Evolutionary conservation across 2,113 vertebrate genomes (phyloP).

Genomic region (Gadus chalcogrammus): DNA sequence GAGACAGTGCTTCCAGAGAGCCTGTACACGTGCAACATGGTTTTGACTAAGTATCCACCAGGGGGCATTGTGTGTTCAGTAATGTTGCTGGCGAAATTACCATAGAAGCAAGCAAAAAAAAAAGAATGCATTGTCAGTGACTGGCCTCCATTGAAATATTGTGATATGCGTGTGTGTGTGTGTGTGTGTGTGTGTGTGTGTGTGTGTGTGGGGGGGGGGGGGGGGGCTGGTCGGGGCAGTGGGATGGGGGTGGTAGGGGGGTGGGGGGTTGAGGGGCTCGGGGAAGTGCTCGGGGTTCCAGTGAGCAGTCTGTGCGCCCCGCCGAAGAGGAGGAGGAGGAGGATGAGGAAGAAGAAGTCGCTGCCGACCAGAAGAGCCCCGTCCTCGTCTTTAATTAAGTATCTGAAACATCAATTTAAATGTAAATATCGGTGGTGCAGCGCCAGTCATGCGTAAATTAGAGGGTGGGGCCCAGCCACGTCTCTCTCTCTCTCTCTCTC

Average conservation of each 20-base stretch:
- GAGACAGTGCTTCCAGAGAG: too few species aligned
- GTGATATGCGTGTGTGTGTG: slow-evolving; percentile 34
- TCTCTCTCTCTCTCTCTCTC: slow-evolving; percentile 55
- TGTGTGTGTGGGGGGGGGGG: too few species aligned
- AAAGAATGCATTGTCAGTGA: slow-evolving; percentile 69
- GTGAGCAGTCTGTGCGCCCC: slow-evolving; percentile 75
- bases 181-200: too few species aligned
- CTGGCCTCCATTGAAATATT: slow-evolving; percentile 71
- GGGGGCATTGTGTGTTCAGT: slow-evolving; percentile 81
- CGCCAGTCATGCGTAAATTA: slow-evolving; percentile 81
- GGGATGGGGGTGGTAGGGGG: too few species aligned
- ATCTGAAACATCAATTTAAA: slow-evolving; percentile 87
- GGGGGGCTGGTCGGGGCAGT: too few species aligned
- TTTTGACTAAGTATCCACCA: slow-evolving; percentile 65
- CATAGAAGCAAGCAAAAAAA: slow-evolving; percentile 46
- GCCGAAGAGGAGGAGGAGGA: slow-evolving; percentile 70
- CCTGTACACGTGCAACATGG: too few species aligned
- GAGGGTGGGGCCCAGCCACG: slow-evolving; percentile 74
- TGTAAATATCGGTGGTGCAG: slow-evolving; percentile 81
- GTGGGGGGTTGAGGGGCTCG: slow-evolving; percentile 45
- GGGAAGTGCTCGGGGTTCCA: slow-evolving; percentile 73
- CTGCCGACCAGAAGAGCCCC: slow-evolving; percentile 76
- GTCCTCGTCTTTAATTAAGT: slow-evolving; percentile 84
- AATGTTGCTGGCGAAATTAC: slow-evolving; percentile 67
- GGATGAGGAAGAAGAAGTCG: slow-evolving; percentile 75